A percentile compares a stretch with the other conserved stretches of the same genome.
These are phyloP conservation scores for Merops nubicus DNA, from an alignment of 2,113 vertebrate genomes.

Conservation along the genomic window DNA sequence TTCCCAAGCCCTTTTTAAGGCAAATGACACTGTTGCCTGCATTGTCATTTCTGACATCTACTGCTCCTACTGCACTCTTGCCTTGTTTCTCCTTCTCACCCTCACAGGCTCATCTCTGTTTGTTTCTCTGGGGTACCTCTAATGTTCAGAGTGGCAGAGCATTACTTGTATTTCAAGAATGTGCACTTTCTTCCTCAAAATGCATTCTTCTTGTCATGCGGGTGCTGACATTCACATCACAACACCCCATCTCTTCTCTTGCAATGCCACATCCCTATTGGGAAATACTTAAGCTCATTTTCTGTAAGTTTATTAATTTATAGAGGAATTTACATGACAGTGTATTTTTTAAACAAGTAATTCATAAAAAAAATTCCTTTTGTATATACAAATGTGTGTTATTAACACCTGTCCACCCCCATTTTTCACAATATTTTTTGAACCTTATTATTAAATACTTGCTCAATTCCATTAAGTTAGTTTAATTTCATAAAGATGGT, in stretches of 20 bases:
- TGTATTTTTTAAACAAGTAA: neutral
- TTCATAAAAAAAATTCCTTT: neutral
- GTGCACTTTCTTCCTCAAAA: neutral
- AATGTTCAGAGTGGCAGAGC: neutral
- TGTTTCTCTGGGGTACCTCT: neutral
- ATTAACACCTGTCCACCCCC: neutral
- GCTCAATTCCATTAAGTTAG: neutral
- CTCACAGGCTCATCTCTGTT: neutral
- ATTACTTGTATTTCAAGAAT: neutral
- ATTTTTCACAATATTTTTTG: neutral
- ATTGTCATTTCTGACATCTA: neutral
- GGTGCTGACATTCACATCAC: neutral
- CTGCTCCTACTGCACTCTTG: neutral
- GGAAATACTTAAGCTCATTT: neutral
- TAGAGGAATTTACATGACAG: neutral
- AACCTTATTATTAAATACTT: neutral
- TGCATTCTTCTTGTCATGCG: neutral
- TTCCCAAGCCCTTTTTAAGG: neutral
- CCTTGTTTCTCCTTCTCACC: neutral
- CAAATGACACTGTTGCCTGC: neutral
- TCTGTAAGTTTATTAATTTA: neutral
- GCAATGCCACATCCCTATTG: neutral
- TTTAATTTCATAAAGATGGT: neutral
- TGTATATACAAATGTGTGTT: neutral
- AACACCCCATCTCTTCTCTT: neutral